These are phyloP conservation scores for Cheilosia urbana DNA, from an alignment of 2,888 invertebrate species.

Conservation along the genomic window DNA sequence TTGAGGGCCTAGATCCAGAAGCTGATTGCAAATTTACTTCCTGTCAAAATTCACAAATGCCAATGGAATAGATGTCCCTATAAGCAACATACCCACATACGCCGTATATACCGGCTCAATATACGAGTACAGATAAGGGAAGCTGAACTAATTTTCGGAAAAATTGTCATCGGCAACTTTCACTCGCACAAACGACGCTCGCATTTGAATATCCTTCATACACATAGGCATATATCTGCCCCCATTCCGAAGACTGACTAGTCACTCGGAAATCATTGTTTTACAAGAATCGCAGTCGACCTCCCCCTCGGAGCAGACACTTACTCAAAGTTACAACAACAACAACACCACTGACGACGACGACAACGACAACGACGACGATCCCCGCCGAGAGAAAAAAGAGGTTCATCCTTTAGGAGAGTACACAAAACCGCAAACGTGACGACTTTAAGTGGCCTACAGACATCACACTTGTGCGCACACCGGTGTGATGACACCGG, in stretches of 20 bases:
- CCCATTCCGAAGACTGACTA: background rate
- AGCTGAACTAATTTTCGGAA: constrained; percentile 54
- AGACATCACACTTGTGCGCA: no score
- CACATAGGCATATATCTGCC: background rate
- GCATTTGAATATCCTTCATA: constrained; percentile 15
- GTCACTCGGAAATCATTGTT: constrained; percentile 55
- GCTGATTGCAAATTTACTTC: no score
- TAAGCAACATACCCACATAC: no score
- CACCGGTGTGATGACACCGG: no score
- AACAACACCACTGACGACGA: background rate
- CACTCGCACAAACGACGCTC: constrained; percentile 37
- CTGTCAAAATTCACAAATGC: no score
- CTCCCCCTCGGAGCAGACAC: constrained; percentile 12
- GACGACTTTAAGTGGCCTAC: no score
- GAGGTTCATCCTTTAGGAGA: constrained; percentile 55
- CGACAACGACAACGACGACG: constrained; percentile 11
- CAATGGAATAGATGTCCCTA: no score
- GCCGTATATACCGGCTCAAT: no score
- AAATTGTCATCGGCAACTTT: constrained; percentile 55
- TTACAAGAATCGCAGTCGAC: constrained; percentile 49
- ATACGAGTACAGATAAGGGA: background rate
- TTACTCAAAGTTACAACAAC: constrained; percentile 24
- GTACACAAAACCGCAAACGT: constrained; percentile 73
- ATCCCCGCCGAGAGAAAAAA: constrained; percentile 37
- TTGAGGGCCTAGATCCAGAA: no score